Evolutionary conservation across 2,797 vertebrate species (phyloP), one percentile per base, ranked within the genome.

Genomic region (Takifugu rubripes): DNA sequence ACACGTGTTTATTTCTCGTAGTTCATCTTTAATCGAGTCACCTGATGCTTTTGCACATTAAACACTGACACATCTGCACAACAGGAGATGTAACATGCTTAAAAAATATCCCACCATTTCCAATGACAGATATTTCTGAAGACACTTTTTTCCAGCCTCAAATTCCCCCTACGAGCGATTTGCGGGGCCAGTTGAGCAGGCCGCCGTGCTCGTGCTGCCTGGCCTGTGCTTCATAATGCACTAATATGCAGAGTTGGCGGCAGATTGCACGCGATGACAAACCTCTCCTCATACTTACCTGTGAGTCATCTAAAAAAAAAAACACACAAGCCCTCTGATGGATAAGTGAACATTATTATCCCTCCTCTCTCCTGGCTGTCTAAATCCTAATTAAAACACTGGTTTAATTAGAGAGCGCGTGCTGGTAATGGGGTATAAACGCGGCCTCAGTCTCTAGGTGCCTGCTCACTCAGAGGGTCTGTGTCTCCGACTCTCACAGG

Each of bases 341-440:
- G 78, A 84, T 82, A 72, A 85, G 84, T 86, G 67, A 77, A 80
- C 56, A 16, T 73, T 74, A 81, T 84, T 72, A 87, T 77, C 72
- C 64, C 66, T 74, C 63, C 71, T 75, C 67, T 72, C 79, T 80
- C 67, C 68, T 79, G 40, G 53, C 77, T 66, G 75, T 81, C 81
- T 74, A 85, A 86, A 90, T 88, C 84, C 81, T 90, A 91, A 91
- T 91, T 92, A 90, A 83, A 87, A 87, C 82, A 84, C 76, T 83
- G 79, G 78, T 88, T 88, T 91, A 92, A 92, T 93, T 92, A 91
- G 74, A 72, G 77, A 77, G 75, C 76, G 77, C 69, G 72, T 59
- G 78, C 75, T 88, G 79, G 72, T 92, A 91, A 92, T 92, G 78
- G 87, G 88, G 84, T 89, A 91, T 89, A 87, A 90, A 90, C 82